Evolutionary conservation across 2,797 vertebrate species (phyloP).

Genomic region (Hemitrygon akajei): DNA sequence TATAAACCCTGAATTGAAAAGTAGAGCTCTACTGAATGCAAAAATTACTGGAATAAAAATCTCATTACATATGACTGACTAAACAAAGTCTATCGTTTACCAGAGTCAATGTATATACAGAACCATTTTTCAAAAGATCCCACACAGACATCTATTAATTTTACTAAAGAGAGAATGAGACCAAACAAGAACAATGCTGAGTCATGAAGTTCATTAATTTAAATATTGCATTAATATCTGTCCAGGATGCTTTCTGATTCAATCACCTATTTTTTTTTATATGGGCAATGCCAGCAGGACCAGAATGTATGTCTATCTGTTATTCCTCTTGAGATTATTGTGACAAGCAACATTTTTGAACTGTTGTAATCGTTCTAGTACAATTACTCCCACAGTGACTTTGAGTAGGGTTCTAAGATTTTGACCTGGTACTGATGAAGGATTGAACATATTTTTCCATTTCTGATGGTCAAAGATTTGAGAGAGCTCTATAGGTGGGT

Average conservation of each 20-base stretch:
- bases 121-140: not conserved
- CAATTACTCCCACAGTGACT: too few species aligned
- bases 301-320: too few species aligned
- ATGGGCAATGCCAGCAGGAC: too few species aligned
- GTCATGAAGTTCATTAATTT: not conserved
- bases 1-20: not conserved
- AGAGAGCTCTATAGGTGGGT: too few species aligned
- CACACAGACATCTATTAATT: not conserved
- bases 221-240: not conserved
- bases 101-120: not conserved
- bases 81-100: not conserved
- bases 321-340: too few species aligned
- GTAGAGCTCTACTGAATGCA: not conserved
- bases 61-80: not conserved
- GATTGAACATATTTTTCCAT: too few species aligned
- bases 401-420: too few species aligned
- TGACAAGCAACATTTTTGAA: too few species aligned
- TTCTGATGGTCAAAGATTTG: too few species aligned
- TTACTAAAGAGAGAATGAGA: not conserved
- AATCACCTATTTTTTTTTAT: too few species aligned
- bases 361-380: too few species aligned
- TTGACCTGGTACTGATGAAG: too few species aligned
- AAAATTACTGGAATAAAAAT: not conserved
- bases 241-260: not conserved
- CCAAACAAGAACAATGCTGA: not conserved